Percentiles rank a stretch among this genome's conserved stretches.
phyloP scores from a whole-genome alignment of 2,888 invertebrate species.

The Nineta flava region DNA sequence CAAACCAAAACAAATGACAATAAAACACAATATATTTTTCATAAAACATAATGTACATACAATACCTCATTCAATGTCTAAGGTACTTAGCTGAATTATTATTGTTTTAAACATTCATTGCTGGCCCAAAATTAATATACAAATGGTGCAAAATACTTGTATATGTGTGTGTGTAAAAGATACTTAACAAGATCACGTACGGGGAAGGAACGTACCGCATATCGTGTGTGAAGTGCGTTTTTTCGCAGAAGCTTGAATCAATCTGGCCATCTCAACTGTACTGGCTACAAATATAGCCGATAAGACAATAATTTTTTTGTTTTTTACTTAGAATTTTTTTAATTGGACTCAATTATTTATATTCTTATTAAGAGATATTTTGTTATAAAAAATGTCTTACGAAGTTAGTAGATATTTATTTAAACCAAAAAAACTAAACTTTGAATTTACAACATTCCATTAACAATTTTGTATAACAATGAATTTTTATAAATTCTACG shows the following conservation, averaged over 20 bases:
- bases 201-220: conserved; percentile 22
- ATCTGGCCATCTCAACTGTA: conserved; percentile 26
- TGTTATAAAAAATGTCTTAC: too few species aligned
- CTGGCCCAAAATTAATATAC: not conserved
- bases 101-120: not conserved
- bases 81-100: not conserved
- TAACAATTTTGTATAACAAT: too few species aligned
- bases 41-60: not conserved
- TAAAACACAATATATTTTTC: too few species aligned
- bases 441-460: too few species aligned
- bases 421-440: too few species aligned
- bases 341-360: too few species aligned
- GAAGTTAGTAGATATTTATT: too few species aligned
- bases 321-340: too few species aligned
- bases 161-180: not conserved
- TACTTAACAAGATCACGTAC: conserved; percentile 1
- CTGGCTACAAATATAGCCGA: conserved; percentile 22
- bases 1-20: too few species aligned
- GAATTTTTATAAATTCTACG: too few species aligned
- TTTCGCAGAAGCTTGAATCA: conserved; percentile 21
- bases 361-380: too few species aligned
- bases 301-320: not conserved
- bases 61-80: not conserved
- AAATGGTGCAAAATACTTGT: not conserved
- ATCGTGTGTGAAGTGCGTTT: conserved; percentile 27